Evolutionary conservation across 2,113 vertebrate genomes (phyloP).

Genomic region (Odobenus rosmarus): DNA sequence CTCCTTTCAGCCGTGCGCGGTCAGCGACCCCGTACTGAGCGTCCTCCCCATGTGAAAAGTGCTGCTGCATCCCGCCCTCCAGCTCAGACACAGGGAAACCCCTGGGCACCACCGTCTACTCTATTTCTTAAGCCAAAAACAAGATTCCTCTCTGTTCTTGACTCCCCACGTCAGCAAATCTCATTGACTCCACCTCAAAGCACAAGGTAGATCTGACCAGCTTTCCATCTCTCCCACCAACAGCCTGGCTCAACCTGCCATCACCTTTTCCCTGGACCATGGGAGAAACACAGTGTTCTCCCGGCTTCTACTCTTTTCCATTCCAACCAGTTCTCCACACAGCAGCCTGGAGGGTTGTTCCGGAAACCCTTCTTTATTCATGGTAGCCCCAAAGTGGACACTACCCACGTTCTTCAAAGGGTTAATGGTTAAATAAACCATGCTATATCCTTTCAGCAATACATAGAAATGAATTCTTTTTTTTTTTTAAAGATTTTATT

Average conservation of each 20-base stretch:
- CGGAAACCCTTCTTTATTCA: background rate
- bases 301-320: background rate
- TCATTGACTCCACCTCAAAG: no score
- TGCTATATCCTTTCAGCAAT: background rate
- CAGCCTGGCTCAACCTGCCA: background rate
- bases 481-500: no score
- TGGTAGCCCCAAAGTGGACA: background rate
- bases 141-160: background rate
- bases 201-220: no score
- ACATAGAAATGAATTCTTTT: background rate
- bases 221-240: no score
- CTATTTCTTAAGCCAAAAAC: background rate
- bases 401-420: no score
- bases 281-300: background rate
- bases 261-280: background rate
- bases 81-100: background rate
- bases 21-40: accelerated
- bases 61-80: background rate
- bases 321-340: background rate
- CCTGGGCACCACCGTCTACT: background rate
- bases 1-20: accelerated
- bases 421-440: background rate
- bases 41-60: no score
- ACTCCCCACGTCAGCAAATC: no score
- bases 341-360: no score